Evolutionary conservation across 2,888 invertebrate species (phyloP), one percentile per base, ranked within the genome.

Genomic region (Heterodera filipjevi): DNA sequence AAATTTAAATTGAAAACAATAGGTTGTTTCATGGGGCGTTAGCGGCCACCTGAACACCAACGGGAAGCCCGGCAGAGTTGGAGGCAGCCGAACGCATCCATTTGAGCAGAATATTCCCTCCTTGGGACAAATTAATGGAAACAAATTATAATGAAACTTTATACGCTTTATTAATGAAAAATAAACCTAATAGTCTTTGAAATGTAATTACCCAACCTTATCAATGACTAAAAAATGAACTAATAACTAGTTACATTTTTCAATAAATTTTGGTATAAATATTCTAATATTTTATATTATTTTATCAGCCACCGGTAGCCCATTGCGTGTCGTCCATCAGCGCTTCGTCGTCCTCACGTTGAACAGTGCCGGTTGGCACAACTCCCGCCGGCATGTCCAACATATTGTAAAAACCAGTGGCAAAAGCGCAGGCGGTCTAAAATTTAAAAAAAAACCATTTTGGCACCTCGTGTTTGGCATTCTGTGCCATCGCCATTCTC

Each of bases 351-450:
- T 87, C 87, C 35, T 85, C 82, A n/a, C 81, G 71, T 8, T 82
- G 86, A 5, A 86, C 89, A 32, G 82, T 84, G 14, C 89, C 90
- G 64, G 89, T 85, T 10, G 90, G 90, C 3, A 90, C 87, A 14
- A 89, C 86, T 14, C 90, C 90, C 39, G 88, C 87, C 0, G 90
- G 90, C 68, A 89, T 89, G 83, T 90, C 89, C 14, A 90, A 81
- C 75, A 89, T 33, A 77, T 90, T 90, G 84, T 83, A 90, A n/a
- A 90, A 76, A 3, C 84, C 83, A 2, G 89, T 90, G n/a, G 80
- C 73, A 27, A 87, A 83, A 3, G 82, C 85, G 16, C 84, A 87
- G 3, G 85, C 82, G 16, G 12, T 12, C 59, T 2, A 59, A 59
- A 59, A 59, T 27, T 49, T 3, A 16, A 49, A 19, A 49, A 49